phyloP scores from a whole-genome alignment of 1,140 invertebrate genomes.

The Atta texana region DNA sequence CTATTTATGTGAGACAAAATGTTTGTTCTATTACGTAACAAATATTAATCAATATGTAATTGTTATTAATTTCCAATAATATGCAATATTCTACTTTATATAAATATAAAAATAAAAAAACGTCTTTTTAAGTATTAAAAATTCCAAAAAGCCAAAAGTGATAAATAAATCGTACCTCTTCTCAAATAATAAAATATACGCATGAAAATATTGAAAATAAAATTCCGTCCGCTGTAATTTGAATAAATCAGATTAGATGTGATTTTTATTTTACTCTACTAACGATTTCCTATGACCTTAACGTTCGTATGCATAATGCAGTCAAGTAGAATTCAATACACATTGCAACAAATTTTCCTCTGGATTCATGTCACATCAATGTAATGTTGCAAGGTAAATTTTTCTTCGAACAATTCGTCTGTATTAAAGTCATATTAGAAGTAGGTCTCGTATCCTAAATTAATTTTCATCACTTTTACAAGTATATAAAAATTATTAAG shows the following conservation, averaged over 20 bases:
- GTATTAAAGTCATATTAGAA: neutral
- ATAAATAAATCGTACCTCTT: neutral
- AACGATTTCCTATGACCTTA: constrained; percentile 12
- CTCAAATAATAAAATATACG: neutral
- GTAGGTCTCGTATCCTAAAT: neutral
- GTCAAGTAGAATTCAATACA: neutral
- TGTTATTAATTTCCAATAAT: neutral
- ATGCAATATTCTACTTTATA: neutral
- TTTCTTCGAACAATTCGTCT: neutral
- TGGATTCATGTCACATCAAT: neutral
- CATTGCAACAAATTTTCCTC: constrained; percentile 12
- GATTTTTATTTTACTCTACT: constrained; percentile 12
- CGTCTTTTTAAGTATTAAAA: neutral
- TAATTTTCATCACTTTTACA: no score
- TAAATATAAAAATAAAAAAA: constrained; percentile 4
- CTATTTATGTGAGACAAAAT: neutral
- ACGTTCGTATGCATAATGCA: neutral
- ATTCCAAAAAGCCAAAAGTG: neutral
- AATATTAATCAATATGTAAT: constrained; percentile 5
- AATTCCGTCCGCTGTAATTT: constrained; percentile 24
- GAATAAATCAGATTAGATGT: neutral
- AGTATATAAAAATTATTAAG: no score
- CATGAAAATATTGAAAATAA: neutral
- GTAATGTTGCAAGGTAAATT: neutral
- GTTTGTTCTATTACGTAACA: neutral